Evolutionary conservation across 2,888 invertebrate species (phyloP).

Genomic region (Volucella inanis): DNA sequence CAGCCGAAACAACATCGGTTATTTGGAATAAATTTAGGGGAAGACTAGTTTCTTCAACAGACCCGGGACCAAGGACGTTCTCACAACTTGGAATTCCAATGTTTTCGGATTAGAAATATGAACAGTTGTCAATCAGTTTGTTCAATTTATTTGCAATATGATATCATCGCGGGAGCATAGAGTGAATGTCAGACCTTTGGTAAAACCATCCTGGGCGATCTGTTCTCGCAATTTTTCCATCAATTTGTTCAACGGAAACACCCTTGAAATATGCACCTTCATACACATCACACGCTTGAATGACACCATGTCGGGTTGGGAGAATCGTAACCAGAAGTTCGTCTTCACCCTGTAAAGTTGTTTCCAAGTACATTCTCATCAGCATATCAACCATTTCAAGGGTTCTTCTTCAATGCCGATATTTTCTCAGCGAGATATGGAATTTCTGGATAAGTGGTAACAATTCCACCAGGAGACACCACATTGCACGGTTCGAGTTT

Average conservation of each 20-base stretch:
- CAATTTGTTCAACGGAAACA: constrained; percentile 94
- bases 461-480: constrained; percentile 88
- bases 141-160: constrained; percentile 95
- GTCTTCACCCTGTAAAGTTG: constrained; percentile 86
- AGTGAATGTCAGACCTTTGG: constrained; percentile 89
- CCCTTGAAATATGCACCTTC: constrained; percentile 90
- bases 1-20: constrained; percentile 94
- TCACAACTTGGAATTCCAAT: constrained; percentile 95
- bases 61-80: constrained; percentile 95
- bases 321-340: constrained; percentile 90
- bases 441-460: constrained; percentile 88
- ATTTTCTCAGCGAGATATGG: constrained; percentile 87
- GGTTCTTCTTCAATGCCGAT: constrained; percentile 86
- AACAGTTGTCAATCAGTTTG: constrained; percentile 88
- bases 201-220: constrained; percentile 95
- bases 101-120: constrained; percentile 99
- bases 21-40: constrained; percentile 98
- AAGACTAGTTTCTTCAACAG: constrained; percentile 95
- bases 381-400: constrained; percentile 83
- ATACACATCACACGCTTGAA: constrained; percentile 97
- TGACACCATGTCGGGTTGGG: constrained; percentile 97
- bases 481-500: constrained; percentile 94
- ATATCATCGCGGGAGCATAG: constrained; percentile 97
- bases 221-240: constrained; percentile 94
- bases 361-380: constrained; percentile 90